These are phyloP conservation scores for Microcebus murinus DNA, from an alignment of 2,113 vertebrate species.

Conservation along the genomic window DNA sequence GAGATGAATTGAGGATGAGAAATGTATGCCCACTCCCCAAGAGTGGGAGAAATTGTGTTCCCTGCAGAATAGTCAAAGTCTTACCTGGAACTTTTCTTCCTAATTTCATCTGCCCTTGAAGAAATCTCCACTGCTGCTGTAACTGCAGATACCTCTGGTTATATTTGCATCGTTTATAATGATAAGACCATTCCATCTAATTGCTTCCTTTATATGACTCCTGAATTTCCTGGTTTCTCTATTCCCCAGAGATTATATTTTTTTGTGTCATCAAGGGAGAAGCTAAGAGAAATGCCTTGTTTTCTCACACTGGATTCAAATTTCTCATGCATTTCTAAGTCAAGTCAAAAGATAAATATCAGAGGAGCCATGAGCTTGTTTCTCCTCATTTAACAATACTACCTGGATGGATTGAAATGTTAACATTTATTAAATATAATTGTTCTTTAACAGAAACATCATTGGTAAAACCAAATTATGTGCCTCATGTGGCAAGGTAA, in stretches of 20 bases:
- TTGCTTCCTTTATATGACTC: neutral
- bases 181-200: neutral
- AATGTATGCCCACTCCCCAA: neutral
- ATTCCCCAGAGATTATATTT: neutral
- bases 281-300: neutral
- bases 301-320: neutral
- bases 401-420: neutral
- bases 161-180: neutral
- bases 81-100: neutral
- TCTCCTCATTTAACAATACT: neutral
- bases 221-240: neutral
- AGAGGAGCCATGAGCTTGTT: neutral
- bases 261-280: too few species aligned
- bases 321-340: neutral
- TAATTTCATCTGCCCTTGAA: neutral
- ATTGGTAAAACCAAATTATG: neutral
- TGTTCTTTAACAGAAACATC: neutral
- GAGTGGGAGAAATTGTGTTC: neutral
- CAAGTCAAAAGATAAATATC: neutral
- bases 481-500: neutral
- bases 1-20: neutral
- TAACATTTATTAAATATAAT: neutral
- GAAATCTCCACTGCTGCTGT: rapidly evolving
- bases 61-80: neutral
- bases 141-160: rapidly evolving